Evolutionary conservation across 2,888 invertebrate species (phyloP).

Genomic region (Spilosoma lubricipeda): DNA sequence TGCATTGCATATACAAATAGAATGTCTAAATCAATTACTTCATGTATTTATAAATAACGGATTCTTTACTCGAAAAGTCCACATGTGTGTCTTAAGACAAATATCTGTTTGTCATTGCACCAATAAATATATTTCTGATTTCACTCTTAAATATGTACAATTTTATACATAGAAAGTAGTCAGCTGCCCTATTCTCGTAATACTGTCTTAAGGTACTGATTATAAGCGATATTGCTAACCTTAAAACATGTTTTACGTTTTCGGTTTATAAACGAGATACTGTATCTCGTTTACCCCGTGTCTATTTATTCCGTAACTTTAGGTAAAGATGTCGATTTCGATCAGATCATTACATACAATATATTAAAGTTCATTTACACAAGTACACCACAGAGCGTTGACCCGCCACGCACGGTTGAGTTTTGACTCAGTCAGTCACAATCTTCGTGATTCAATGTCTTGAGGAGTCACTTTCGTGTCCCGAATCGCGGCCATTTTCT

Average conservation of each 20-base stretch:
- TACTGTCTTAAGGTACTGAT: constrained; percentile 77
- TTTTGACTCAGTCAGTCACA: constrained; percentile 33
- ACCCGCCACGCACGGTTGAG: constrained; percentile 44
- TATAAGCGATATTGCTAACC: constrained; percentile 67
- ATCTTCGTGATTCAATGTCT: constrained; percentile 68
- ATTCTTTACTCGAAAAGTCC: background rate
- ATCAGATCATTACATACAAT: constrained; percentile 57
- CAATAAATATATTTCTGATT: background rate
- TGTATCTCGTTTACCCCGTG: constrained; percentile 21
- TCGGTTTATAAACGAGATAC: constrained; percentile 61
- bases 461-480: constrained; percentile 84
- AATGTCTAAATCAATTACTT: background rate
- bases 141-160: background rate
- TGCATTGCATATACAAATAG: background rate
- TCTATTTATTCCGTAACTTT: constrained; percentile 65
- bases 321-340: constrained; percentile 77
- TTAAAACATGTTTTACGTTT: constrained; percentile 70
- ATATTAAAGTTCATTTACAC: constrained; percentile 54
- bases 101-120: background rate
- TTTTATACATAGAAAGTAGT: constrained; percentile 4
- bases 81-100: background rate
- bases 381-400: constrained; percentile 44
- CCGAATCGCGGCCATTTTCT: constrained; percentile 82
- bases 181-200: constrained; percentile 58
- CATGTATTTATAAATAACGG: background rate